Evolutionary conservation across 2,113 vertebrate species (phyloP), one percentile per base, ranked within the genome.

Genomic region (Pelodiscus sinensis): DNA sequence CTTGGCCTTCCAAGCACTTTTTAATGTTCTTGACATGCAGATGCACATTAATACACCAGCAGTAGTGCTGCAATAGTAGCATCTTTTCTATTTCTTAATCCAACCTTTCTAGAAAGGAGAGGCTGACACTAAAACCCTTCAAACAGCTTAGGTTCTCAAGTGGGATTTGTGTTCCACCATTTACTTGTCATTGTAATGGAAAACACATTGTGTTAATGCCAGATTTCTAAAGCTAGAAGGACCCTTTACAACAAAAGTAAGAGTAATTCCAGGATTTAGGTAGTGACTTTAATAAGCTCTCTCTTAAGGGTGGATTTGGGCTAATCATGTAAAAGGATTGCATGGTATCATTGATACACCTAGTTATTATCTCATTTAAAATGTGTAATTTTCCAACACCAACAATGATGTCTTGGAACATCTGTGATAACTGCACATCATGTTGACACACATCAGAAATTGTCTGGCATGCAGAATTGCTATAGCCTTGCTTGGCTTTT

Each of bases 101-200:
- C 94, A 95, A 88, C 55, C 86, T 95, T 65, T 44, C 90, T 93
- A 92, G 90, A 97, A 97, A 94, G 68, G 82, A 96, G 84, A 90
- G 84, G 55, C 86, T 96, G 93, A 96, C 91, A 95, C 62, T 96
- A 95, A 96, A 95, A 35, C 93, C 80, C 87, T 95, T 95, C 83
- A 90, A 93, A 97, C 24, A 91, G 84, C 82, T 97, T 73, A 95
- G 60, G 51, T 78, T 92, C 93, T 96, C 82, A 87, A 96, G 91
- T 77, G 93, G 90, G 91, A 96, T 97, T 95, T 97, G 83, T 94
- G 38, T 62, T 94, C 93, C 86, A 94, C 85, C 82, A 79, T 56
- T 71, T 84, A 81, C 31, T 93, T 96, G 86, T 80, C 58, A 89
- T 80, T 86, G 19, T 90, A 95, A 95, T 88, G 65, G 93, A 93